Percentiles rank a stretch among this genome's conserved stretches.
These are phyloP conservation scores for Eurytoma californica DNA, from an alignment of 2,888 invertebrate genomes.

Conservation along the genomic window DNA sequence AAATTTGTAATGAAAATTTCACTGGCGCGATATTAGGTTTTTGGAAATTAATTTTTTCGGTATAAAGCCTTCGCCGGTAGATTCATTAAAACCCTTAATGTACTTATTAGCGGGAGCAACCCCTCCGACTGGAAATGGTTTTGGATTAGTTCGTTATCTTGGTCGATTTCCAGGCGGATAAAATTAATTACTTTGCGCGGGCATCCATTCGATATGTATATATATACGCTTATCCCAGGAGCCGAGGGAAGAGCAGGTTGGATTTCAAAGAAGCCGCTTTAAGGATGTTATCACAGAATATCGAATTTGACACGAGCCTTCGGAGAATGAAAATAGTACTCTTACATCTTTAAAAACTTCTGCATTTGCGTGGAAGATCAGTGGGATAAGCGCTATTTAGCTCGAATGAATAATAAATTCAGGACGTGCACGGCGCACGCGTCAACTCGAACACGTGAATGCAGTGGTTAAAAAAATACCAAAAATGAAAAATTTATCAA, in stretches of 20 bases:
- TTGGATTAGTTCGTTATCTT: constrained; percentile 51
- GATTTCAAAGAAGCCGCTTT: constrained; percentile 35
- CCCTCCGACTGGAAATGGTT: constrained; percentile 30
- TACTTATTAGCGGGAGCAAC: constrained; percentile 41
- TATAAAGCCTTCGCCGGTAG: not conserved
- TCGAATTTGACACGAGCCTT: constrained; percentile 37
- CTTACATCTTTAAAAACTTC: constrained; percentile 25
- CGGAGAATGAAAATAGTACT: constrained; percentile 12
- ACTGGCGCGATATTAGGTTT: too few relatives aligned
- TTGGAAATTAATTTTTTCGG: not conserved
- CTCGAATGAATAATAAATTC: too few relatives aligned
- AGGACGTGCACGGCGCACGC: too few relatives aligned
- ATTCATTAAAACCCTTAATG: constrained; percentile 39
- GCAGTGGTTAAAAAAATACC: too few relatives aligned
- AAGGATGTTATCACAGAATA: constrained; percentile 37
- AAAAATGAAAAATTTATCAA: too few relatives aligned
- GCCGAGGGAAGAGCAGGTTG: constrained; percentile 37
- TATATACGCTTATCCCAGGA: not conserved
- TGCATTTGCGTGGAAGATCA: not conserved
- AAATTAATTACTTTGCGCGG: constrained; percentile 49
- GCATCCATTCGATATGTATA: constrained; percentile 24
- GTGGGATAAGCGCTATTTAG: too few relatives aligned
- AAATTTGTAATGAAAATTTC: too few relatives aligned
- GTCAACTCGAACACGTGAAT: too few relatives aligned
- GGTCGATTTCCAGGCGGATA: constrained; percentile 50